phyloP scores from a whole-genome alignment of 2,888 invertebrate species.

The Dugesia japonica region DNA sequence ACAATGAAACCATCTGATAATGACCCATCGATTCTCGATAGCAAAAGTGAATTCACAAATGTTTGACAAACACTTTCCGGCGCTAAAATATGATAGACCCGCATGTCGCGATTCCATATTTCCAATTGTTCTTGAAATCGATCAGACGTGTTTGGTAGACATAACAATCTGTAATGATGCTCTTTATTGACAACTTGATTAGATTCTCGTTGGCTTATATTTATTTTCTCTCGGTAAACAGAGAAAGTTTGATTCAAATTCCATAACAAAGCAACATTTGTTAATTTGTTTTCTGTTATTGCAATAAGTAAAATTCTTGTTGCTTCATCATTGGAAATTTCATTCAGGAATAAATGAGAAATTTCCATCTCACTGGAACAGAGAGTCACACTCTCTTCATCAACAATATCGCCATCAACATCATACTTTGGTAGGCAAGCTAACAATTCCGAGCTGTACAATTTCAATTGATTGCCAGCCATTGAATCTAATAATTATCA shows the following conservation, averaged over 20 bases:
- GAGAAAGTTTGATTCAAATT: neutral
- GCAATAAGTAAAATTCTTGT: neutral
- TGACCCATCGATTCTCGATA: too few relatives aligned
- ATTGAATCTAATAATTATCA: neutral
- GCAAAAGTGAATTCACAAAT: neutral
- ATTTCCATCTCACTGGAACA: neutral
- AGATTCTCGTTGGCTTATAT: neutral
- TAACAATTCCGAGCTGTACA: neutral
- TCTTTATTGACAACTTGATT: neutral
- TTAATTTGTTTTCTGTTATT: neutral
- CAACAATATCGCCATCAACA: neutral
- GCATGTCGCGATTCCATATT: neutral
- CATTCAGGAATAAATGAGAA: neutral
- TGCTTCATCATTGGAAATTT: neutral
- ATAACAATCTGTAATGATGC: neutral
- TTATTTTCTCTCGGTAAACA: neutral
- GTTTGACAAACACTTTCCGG: neutral
- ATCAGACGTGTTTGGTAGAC: neutral
- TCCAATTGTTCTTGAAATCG: neutral
- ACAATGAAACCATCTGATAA: too few relatives aligned
- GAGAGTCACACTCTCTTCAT: neutral
- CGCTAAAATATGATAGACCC: neutral
- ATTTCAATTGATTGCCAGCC: neutral
- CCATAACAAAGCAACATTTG: neutral
- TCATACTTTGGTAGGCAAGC: neutral